Evolutionary conservation across 2,113 vertebrate species (phyloP).

Genomic region (Rutilus rutilus): DNA sequence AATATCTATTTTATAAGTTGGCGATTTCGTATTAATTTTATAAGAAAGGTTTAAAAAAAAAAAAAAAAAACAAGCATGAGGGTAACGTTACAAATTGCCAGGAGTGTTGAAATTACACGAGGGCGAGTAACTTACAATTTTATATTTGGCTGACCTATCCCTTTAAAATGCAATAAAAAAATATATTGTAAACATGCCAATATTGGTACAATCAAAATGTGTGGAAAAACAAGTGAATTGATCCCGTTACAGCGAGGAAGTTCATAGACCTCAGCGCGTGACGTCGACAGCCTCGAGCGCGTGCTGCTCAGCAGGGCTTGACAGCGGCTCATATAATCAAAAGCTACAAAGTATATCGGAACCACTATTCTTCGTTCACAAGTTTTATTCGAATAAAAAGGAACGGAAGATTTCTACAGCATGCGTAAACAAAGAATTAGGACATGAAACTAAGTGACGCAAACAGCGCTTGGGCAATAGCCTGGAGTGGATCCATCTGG

Average conservation of each 20-base stretch:
- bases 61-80: too few relatives aligned
- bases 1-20: too few relatives aligned
- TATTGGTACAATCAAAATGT: background rate
- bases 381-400: background rate
- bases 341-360: background rate
- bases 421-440: background rate
- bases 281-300: slow-evolving; percentile 26
- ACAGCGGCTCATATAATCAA: slow-evolving; percentile 47
- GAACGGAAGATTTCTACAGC: background rate
- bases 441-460: slow-evolving; percentile 6
- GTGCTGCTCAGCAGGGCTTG: slow-evolving; percentile 47
- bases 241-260: background rate
- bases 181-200: background rate
- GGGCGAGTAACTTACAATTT: too few relatives aligned
- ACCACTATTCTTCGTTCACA: background rate
- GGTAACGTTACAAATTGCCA: background rate
- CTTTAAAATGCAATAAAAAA: background rate
- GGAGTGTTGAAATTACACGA: background rate
- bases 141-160: background rate
- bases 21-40: too few relatives aligned
- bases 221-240: background rate
- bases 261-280: background rate
- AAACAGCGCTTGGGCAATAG: slow-evolving; percentile 9
- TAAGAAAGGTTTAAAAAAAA: too few relatives aligned
- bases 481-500: slow-evolving; percentile 39